These are phyloP conservation scores for Danaus plexippus DNA, from an alignment of 1,140 invertebrate genomes.

Conservation along the genomic window DNA sequence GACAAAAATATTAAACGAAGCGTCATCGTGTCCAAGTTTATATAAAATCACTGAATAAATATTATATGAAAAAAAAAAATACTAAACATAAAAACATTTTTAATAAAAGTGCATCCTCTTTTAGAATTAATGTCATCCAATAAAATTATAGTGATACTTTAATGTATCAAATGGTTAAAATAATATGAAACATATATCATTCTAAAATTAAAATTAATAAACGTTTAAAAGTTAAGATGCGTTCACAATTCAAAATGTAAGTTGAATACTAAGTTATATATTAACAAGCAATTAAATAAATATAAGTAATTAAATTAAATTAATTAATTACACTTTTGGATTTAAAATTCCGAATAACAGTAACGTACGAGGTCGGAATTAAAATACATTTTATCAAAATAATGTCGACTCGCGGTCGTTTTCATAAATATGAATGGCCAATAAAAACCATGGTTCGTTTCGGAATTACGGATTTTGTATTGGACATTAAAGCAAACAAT, in stretches of 20 bases:
- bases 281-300: slow-evolving; percentile 22
- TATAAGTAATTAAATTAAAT: slow-evolving; percentile 11
- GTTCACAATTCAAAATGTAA: slow-evolving; percentile 14
- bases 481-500: no score
- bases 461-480: slow-evolving; percentile 11
- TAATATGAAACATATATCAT: no score
- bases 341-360: slow-evolving; percentile 1
- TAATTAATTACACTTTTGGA: slow-evolving; percentile 11
- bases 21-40: no score
- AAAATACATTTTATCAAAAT: slow-evolving; percentile 6
- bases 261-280: slow-evolving; percentile 19
- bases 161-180: no score
- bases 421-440: slow-evolving; percentile 8
- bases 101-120: no score
- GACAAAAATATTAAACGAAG: no score
- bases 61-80: no score
- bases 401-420: slow-evolving; percentile 4
- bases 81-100: no score
- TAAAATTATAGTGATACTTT: no score
- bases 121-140: no score
- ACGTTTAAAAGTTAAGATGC: slow-evolving; percentile 11
- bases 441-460: slow-evolving; percentile 16
- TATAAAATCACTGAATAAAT: no score
- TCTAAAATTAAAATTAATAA: neutral
- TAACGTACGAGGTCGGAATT: neutral